Conservation (phyloP, 2,888 invertebrate species). For the Acrobasis repandana region DNA sequence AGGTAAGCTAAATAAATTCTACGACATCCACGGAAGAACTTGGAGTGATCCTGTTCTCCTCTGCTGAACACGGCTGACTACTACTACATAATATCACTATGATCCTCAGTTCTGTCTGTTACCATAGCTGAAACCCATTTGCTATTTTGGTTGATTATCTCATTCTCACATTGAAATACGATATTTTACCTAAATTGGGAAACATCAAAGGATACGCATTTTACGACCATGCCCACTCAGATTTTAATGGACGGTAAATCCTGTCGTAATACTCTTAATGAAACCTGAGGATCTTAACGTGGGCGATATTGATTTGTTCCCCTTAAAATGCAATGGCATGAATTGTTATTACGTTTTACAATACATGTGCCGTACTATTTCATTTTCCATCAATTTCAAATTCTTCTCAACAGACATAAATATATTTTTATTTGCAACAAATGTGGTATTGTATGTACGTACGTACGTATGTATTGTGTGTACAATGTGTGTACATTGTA, state of each 20-base stretch:
- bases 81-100: background rate
- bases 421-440: too few relatives aligned
- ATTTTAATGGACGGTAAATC: background rate
- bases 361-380: too few relatives aligned
- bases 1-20: too few relatives aligned
- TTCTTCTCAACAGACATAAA: too few relatives aligned
- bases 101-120: background rate
- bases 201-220: conserved; percentile 4
- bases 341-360: background rate
- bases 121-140: background rate
- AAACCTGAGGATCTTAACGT: background rate
- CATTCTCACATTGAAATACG: conserved; percentile 1
- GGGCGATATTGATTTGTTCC: conserved; percentile 7
- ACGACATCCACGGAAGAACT: too few relatives aligned
- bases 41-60: too few relatives aligned
- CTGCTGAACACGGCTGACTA: too few relatives aligned
- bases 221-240: conserved; percentile 1
- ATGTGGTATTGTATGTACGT: too few relatives aligned
- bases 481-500: too few relatives aligned
- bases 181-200: background rate
- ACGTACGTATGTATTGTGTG: too few relatives aligned
- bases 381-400: too few relatives aligned
- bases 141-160: background rate
- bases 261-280: conserved; percentile 9
- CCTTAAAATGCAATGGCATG: background rate